A percentile compares a stretch with the other conserved stretches of the same genome.
These are phyloP conservation scores for Ascaphus truei DNA, from an alignment of 2,113 vertebrate genomes.

Conservation along the genomic window DNA sequence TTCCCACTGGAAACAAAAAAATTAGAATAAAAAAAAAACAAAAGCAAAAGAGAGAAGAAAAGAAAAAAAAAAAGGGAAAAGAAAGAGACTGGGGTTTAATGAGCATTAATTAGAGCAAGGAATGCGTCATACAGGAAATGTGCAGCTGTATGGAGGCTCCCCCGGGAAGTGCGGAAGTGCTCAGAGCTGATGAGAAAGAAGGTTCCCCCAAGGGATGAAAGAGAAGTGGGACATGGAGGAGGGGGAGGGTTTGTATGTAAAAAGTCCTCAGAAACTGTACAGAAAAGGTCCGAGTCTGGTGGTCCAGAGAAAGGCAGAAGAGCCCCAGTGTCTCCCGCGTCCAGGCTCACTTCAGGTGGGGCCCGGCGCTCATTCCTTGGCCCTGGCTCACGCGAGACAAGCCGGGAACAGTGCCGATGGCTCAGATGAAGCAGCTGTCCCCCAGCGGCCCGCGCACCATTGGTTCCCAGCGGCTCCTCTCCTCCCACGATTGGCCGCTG, in stretches of 20 bases:
- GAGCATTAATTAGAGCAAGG: not conserved
- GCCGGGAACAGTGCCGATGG: slow-evolving; percentile 51
- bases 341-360: slow-evolving; percentile 40
- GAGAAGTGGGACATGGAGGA: slow-evolving; percentile 5
- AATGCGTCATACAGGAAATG: not conserved
- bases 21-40: not conserved
- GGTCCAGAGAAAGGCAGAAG: slow-evolving; percentile 70
- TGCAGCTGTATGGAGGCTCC: slow-evolving; percentile 9
- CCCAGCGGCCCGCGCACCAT: slow-evolving; percentile 47
- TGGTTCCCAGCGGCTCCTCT: slow-evolving; percentile 45
- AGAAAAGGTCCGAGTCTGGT: slow-evolving; percentile 77
- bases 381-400: slow-evolving; percentile 39
- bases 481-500: slow-evolving; percentile 41
- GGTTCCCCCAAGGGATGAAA: slow-evolving; percentile 11
- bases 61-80: not conserved
- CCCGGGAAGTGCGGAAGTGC: slow-evolving; percentile 14
- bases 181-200: slow-evolving; percentile 35
- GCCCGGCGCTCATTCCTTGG: slow-evolving; percentile 30
- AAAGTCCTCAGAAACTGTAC: slow-evolving; percentile 77
- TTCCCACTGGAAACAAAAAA: slow-evolving; percentile 59
- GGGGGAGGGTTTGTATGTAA: slow-evolving; percentile 53
- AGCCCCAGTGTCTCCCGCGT: slow-evolving; percentile 55
- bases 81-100: not conserved
- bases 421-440: slow-evolving; percentile 50
- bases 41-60: not conserved